Percentiles rank a stretch among this genome's conserved stretches.
Evolutionary conservation across 2,888 invertebrate genomes (phyloP).

Genomic region (Phalera bucephala): DNA sequence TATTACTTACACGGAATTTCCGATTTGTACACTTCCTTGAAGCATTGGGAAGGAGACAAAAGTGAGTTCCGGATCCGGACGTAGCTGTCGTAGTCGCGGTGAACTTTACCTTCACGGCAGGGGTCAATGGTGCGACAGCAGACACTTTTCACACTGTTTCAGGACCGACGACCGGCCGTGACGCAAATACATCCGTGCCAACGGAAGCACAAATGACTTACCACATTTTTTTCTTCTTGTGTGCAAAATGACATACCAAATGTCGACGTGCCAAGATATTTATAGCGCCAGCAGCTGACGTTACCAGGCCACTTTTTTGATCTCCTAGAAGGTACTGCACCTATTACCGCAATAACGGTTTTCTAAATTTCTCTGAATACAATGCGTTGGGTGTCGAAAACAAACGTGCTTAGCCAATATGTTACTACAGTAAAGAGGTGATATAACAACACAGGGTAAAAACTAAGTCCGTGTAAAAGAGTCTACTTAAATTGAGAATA

Average conservation of each 20-base stretch:
- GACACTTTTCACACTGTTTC: conserved; percentile 47
- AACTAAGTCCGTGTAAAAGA: too few species aligned
- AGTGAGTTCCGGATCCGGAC: not conserved
- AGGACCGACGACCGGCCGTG: conserved; percentile 67
- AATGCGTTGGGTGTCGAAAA: too few species aligned
- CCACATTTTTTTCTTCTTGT: conserved; percentile 33
- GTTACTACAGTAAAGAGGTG: too few species aligned
- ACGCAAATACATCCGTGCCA: conserved; percentile 51
- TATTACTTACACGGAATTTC: too few species aligned
- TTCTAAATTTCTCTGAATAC: not conserved
- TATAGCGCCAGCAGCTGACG: conserved; percentile 43
- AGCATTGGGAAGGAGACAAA: too few species aligned
- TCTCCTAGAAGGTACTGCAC: conserved; percentile 2
- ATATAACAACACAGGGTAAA: too few species aligned
- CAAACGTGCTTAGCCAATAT: not conserved
- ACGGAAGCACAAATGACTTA: conserved; percentile 43
- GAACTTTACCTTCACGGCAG: conserved; percentile 44
- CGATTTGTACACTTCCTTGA: too few species aligned
- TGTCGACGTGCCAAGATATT: conserved; percentile 49
- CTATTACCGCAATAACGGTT: too few species aligned
- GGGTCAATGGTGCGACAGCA: conserved; percentile 52
- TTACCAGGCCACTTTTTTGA: conserved; percentile 38
- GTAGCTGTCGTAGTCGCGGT: conserved; percentile 19
- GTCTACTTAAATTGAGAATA: too few species aligned
- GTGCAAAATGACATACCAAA: conserved; percentile 34